Evolutionary conservation across 1,140 invertebrate genomes (phyloP).

Genomic region (Brachystomella parvula): DNA sequence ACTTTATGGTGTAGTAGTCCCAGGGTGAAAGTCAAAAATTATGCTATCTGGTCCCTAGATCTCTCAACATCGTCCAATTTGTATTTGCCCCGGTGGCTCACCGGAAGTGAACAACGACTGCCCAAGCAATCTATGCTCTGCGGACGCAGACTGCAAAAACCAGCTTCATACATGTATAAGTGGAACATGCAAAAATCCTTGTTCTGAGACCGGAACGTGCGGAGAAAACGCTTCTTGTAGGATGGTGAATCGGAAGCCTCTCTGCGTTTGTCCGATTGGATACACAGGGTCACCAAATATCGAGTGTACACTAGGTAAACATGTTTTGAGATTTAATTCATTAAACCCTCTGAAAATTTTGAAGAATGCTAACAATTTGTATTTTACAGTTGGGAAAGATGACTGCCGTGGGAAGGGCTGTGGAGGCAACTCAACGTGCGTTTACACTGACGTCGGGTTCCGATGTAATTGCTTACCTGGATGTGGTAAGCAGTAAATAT

Average conservation of each 20-base stretch:
- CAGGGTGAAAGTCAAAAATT: too few relatives aligned
- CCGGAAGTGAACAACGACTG: conserved; percentile 48
- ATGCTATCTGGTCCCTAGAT: conserved; percentile 64
- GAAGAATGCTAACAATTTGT: not conserved
- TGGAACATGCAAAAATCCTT: conserved; percentile 61
- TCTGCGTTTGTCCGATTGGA: conserved; percentile 55
- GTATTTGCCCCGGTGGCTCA: conserved; percentile 43
- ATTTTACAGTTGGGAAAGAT: conserved; percentile 39
- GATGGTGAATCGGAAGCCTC: conserved; percentile 57
- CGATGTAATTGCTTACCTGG: not conserved
- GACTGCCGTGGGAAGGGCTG: conserved; percentile 15
- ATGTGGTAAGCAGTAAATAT: not conserved
- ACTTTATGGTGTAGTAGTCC: too few relatives aligned
- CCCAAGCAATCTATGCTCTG: not conserved
- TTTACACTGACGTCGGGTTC: conserved; percentile 33
- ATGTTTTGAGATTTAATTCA: too few relatives aligned
- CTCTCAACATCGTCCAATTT: conserved; percentile 41
- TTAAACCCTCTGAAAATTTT: too few relatives aligned
- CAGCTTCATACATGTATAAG: conserved; percentile 53
- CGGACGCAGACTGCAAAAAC: not conserved
- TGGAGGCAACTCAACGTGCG: conserved; percentile 50
- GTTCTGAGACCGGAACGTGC: conserved; percentile 38
- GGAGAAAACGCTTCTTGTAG: conserved; percentile 55
- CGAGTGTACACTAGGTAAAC: not conserved
- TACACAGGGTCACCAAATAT: conserved; percentile 59